Conservation (phyloP, 2,113 vertebrate species). For the Odontophorus gujanensis region DNA sequence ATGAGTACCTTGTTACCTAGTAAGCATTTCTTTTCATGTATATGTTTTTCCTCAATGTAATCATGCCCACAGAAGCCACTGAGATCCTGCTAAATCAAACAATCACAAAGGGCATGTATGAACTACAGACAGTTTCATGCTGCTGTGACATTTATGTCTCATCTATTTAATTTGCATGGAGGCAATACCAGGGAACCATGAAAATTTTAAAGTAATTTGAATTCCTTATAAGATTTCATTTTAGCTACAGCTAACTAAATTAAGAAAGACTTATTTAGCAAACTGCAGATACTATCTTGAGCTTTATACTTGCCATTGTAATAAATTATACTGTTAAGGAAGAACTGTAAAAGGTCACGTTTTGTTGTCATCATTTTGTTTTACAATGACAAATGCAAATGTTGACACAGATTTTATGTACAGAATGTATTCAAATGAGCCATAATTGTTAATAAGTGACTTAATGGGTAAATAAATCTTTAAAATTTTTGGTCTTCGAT, state of each 20-base stretch:
- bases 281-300: neutral
- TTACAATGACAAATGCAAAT: neutral
- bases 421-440: neutral
- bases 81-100: neutral
- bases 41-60: neutral
- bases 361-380: neutral
- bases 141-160: neutral
- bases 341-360: neutral
- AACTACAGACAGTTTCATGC: neutral
- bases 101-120: neutral
- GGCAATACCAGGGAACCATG: neutral
- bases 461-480: constrained; percentile 53
- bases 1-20: neutral
- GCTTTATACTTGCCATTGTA: neutral
- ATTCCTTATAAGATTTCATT: neutral
- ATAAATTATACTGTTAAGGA: neutral
- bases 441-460: constrained; percentile 37
- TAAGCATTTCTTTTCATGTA: accelerated
- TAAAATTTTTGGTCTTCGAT: constrained; percentile 35
- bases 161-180: constrained; percentile 2
- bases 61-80: neutral
- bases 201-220: constrained; percentile 6
- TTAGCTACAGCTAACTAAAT: constrained; percentile 37
- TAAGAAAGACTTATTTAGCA: neutral
- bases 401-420: neutral